Percentiles rank a stretch among this genome's conserved stretches.
phyloP scores from a whole-genome alignment of 1,140 invertebrate genomes.

The Drosophila equinoxialis region DNA sequence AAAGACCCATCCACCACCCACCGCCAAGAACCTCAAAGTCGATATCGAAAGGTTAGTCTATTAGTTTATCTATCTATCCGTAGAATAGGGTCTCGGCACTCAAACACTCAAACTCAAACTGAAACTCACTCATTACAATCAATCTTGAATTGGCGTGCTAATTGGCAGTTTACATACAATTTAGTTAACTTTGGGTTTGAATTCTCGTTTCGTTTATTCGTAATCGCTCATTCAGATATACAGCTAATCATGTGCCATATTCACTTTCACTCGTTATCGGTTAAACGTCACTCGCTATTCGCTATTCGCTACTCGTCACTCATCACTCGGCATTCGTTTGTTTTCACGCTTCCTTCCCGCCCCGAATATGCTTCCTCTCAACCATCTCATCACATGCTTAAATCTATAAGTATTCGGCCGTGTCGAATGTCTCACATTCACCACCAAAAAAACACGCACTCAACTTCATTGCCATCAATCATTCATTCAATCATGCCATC shows the following conservation, averaged over 20 bases:
- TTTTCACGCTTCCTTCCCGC: background rate
- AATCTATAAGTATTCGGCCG: constrained; percentile 1
- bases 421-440: constrained; percentile 18
- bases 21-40: background rate
- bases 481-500: constrained; percentile 21
- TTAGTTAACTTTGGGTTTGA: constrained; percentile 31
- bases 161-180: constrained; percentile 57
- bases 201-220: constrained; percentile 58
- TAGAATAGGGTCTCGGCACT: constrained; percentile 31
- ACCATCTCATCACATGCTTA: background rate
- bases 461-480: constrained; percentile 21
- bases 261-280: background rate
- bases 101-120: background rate
- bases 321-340: background rate
- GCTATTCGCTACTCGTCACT: background rate
- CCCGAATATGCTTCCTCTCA: background rate
- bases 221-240: constrained; percentile 27
- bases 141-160: constrained; percentile 60
- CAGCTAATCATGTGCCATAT: constrained; percentile 10
- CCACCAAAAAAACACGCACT: constrained; percentile 8
- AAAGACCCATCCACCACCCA: too few species aligned
- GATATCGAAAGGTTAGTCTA: constrained; percentile 61
- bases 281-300: background rate
- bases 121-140: background rate
- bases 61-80: background rate